Evolutionary conservation across 2,797 vertebrate species (phyloP).

Genomic region (Myotis findleyi): DNA sequence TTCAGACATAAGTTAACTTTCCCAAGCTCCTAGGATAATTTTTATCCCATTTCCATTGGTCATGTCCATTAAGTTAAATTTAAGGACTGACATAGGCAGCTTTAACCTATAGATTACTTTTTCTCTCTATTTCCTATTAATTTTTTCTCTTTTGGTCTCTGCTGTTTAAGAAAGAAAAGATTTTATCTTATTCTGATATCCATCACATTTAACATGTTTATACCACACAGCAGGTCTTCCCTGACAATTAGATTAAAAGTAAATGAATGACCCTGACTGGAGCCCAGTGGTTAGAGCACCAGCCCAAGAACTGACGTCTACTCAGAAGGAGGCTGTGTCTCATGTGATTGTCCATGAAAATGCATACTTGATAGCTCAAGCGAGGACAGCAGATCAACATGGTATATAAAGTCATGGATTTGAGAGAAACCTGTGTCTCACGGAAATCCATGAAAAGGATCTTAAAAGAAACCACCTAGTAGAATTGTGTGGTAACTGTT

Average conservation of each 20-base stretch:
- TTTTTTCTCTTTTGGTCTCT: background rate
- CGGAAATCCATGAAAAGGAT: background rate
- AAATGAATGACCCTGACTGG: background rate
- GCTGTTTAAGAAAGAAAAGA: background rate
- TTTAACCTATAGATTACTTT: background rate
- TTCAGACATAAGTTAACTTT: background rate
- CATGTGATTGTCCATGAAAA: background rate
- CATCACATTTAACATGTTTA: background rate
- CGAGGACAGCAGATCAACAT: background rate
- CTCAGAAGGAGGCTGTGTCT: background rate
- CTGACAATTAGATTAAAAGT: background rate
- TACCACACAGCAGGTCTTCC: background rate
- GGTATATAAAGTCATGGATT: background rate
- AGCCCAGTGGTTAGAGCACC: no score
- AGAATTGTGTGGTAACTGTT: background rate
- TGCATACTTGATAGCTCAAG: background rate
- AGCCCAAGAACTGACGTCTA: background rate
- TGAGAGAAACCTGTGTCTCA: background rate
- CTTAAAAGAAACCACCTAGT: background rate
- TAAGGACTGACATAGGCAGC: accelerated
- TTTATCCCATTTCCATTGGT: background rate
- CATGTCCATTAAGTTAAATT: background rate
- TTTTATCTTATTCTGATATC: background rate
- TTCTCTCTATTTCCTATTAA: background rate
- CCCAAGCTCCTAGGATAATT: accelerated